A percentile compares a stretch with the other conserved stretches of the same genome.
Conservation (phyloP, 1,140 invertebrate genomes). For the Plutomurus gul region DNA sequence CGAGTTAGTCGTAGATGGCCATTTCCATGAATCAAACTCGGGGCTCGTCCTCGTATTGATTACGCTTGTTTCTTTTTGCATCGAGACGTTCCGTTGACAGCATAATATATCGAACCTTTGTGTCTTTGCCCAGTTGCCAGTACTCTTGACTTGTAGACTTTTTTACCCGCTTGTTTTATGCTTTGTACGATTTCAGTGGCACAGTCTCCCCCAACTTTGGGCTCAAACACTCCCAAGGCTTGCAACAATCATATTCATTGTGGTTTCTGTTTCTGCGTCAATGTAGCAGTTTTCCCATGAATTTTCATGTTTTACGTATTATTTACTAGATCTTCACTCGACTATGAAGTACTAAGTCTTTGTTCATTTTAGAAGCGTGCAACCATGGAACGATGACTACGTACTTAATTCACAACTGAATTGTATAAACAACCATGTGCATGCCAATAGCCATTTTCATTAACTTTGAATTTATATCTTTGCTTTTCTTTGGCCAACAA, state of each 20-base stretch:
- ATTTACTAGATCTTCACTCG: background rate
- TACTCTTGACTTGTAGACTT: slow-evolving; percentile 34
- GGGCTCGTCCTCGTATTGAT: slow-evolving; percentile 47
- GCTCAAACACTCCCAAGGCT: background rate
- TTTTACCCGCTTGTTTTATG: slow-evolving; percentile 48
- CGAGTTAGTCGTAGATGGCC: slow-evolving; percentile 35
- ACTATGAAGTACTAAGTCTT: background rate
- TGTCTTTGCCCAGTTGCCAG: slow-evolving; percentile 44
- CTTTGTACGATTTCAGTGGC: background rate
- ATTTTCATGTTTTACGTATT: background rate
- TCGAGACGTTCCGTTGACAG: slow-evolving; percentile 50
- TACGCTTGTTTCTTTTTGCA: slow-evolving; percentile 52
- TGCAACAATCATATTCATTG: background rate
- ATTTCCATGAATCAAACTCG: slow-evolving; percentile 53
- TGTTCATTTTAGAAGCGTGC: background rate
- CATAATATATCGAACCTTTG: slow-evolving; percentile 51
- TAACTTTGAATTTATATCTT: no score
- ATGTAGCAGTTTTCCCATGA: background rate
- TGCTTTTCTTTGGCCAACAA: no score
- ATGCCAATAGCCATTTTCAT: no score
- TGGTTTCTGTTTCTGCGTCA: background rate
- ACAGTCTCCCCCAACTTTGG: background rate
- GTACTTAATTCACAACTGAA: background rate
- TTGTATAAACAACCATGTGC: background rate
- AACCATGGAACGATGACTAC: background rate